A percentile compares a stretch with the other conserved stretches of the same genome.
Conservation (phyloP, 2,888 invertebrate species). For the Ochropleura leucogaster region DNA sequence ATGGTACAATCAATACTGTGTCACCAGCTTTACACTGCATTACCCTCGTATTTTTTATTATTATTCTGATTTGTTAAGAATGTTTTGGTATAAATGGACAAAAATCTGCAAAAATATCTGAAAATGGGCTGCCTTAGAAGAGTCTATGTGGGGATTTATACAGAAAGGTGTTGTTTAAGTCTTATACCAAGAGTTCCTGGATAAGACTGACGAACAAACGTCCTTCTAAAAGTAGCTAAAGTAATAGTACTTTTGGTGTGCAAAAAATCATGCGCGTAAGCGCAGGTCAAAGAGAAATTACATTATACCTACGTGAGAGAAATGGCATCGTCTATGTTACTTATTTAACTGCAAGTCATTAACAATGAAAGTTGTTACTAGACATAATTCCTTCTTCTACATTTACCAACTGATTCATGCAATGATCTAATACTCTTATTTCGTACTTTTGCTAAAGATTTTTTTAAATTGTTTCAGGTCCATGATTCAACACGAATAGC, state of each 20-base stretch:
- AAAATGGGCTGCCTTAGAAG: background rate
- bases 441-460: conserved; percentile 1
- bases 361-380: conserved; percentile 46
- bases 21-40: background rate
- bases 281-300: conserved; percentile 50
- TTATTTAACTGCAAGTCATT: conserved; percentile 59
- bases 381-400: background rate
- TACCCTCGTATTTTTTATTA: too few relatives aligned
- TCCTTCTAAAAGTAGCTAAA: background rate
- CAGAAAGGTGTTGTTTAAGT: background rate
- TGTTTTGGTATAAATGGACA: background rate
- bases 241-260: background rate
- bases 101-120: background rate
- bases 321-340: conserved; percentile 26
- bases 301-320: conserved; percentile 48
- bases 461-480: conserved; percentile 66
- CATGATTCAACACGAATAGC: conserved; percentile 68
- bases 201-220: background rate
- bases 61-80: too few relatives aligned
- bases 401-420: conserved; percentile 19
- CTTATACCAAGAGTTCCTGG: background rate
- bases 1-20: background rate
- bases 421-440: conserved; percentile 10
- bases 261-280: conserved; percentile 9
- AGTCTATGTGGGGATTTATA: background rate